Conservation (phyloP, 2,888 invertebrate genomes). For the Belgica antarctica region DNA sequence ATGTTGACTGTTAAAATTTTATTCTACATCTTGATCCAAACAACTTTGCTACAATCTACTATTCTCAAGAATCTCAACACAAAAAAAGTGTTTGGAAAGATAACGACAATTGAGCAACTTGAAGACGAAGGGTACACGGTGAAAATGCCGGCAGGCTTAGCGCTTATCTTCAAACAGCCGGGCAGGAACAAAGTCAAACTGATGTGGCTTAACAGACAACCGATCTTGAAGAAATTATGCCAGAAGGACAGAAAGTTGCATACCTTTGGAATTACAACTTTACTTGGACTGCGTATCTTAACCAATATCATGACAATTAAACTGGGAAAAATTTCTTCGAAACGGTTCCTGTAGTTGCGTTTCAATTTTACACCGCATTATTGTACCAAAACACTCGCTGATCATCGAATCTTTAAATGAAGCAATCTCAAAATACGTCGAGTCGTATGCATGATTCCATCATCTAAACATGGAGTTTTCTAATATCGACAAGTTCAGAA, state of each 20-base stretch:
- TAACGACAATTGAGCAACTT: conserved; percentile 1
- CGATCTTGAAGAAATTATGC: not conserved
- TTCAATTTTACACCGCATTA: not conserved
- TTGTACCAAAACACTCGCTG: too few species aligned
- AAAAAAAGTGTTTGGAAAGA: conserved; percentile 21
- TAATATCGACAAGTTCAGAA: not conserved
- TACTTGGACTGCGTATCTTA: too few species aligned
- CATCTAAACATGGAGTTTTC: not conserved
- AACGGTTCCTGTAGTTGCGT: not conserved
- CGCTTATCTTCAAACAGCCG: not conserved
- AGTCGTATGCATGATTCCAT: too few species aligned
- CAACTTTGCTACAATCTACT: not conserved
- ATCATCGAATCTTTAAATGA: too few species aligned
- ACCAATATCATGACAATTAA: not conserved
- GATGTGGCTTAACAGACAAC: not conserved
- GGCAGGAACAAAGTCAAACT: conserved; percentile 22
- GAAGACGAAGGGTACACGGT: not conserved
- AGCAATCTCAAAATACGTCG: too few species aligned
- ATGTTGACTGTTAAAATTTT: not conserved
- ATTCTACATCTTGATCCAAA: not conserved
- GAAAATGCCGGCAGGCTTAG: conserved; percentile 5
- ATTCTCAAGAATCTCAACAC: conserved; percentile 22
- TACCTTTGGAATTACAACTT: not conserved
- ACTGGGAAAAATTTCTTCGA: not conserved
- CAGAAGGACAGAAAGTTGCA: not conserved